These are phyloP conservation scores for Prunella himalayana DNA, from an alignment of 2,113 vertebrate species.

Conservation along the genomic window DNA sequence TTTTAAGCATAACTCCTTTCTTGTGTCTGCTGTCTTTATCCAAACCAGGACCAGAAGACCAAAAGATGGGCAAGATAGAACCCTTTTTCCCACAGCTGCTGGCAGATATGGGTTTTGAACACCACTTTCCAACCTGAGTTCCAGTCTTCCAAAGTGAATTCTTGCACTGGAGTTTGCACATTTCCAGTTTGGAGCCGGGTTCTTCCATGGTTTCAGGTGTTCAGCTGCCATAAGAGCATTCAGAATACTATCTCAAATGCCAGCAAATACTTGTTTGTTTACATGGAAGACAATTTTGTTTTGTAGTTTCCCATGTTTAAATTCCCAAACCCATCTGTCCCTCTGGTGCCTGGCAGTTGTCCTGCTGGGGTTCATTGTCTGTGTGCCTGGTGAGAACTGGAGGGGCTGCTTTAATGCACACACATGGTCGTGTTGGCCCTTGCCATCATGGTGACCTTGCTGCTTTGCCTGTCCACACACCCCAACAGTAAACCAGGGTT, in stretches of 20 bases:
- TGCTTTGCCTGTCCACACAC: rapidly evolving
- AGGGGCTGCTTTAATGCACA: neutral
- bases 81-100: neutral
- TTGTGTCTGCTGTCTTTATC: neutral
- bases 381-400: neutral
- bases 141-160: neutral
- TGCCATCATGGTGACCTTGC: neutral
- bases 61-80: neutral
- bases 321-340: neutral
- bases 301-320: neutral
- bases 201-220: neutral
- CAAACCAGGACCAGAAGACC: neutral
- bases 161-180: neutral
- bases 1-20: neutral
- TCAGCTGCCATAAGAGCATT: neutral
- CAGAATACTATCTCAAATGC: neutral
- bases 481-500: rapidly evolving
- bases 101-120: neutral
- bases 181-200: neutral
- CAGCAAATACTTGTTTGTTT: neutral
- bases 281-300: neutral
- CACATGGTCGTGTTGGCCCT: rapidly evolving
- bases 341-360: neutral
- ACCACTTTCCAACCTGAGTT: neutral
- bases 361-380: neutral